Conservation (phyloP, 2,888 invertebrate genomes). For the Cacoxenus indagator region DNA sequence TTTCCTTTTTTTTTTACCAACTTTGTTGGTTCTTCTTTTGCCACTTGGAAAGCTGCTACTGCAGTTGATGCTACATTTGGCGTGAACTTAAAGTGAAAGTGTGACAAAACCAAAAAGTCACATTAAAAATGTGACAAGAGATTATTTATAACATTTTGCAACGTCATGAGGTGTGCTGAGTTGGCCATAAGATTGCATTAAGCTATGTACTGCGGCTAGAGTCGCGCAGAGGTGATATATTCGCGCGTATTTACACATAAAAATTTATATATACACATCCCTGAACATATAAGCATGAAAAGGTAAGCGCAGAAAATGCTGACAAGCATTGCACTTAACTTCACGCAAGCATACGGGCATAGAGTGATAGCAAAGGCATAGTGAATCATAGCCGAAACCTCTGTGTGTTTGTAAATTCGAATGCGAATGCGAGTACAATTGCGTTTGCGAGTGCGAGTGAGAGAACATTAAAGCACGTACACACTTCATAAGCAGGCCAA, state of each 20-base stretch:
- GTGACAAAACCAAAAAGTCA: conserved; percentile 2
- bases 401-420: too few species aligned
- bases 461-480: not conserved
- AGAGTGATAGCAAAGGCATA: not conserved
- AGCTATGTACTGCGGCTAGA: not conserved
- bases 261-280: not conserved
- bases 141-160: conserved; percentile 3
- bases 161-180: not conserved
- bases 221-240: not conserved
- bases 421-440: too few species aligned
- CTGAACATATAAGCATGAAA: not conserved
- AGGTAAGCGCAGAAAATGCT: not conserved
- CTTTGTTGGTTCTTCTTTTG: not conserved
- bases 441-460: not conserved
- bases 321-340: not conserved
- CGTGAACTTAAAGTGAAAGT: not conserved
- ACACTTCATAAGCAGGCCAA: conserved; percentile 12
- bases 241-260: not conserved
- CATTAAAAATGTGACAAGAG: conserved; percentile 2
- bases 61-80: not conserved
- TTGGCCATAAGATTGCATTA: conserved; percentile 17
- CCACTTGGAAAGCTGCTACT: not conserved
- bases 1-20: not conserved
- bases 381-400: too few species aligned
- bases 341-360: not conserved